Evolutionary conservation across 1,140 invertebrate genomes (phyloP), one percentile per base, ranked within the genome.

Genomic region (Camponotus vicinus): DNA sequence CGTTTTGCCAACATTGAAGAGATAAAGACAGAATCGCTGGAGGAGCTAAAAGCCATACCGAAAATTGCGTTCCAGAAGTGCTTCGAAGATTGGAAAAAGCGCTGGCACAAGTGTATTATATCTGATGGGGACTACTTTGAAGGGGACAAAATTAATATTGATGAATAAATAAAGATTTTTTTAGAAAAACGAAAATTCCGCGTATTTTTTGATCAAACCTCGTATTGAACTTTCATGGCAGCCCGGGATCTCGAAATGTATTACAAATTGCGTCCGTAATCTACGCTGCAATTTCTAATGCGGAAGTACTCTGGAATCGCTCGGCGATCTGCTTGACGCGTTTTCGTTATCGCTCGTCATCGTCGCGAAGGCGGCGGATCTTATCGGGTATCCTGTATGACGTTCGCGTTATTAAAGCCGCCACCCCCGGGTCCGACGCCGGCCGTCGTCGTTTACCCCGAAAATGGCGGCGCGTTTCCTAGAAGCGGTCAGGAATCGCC

Each of bases 401-500:
- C 82, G 85, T 34, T 52, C 61, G 40, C 40, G 63, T 83, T 80
- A 83, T 89, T 86, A 89, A 89, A 89, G 59, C 67, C 40, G 57
- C 69, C 59, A 69, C 86, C 66, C 57, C 3, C 40, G 59, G 18
- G 55, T 63, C 57, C 66, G 40, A 18, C 75, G 61, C 4, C 80
- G 32, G 49, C 85, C 79, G 63, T 70, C 57, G 34, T 76, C 71
- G 85, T 87, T 86, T 90, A 90, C 75, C 64, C 88, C 89, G 80
- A 90, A 90, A 89, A 90, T 75, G 80, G 64, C 88, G 66, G 70
- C 86, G 71, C 63, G 63, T 77, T 91, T 91, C 89, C 70, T 61
- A 77, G 90, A 91, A 91, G 52, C 34, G 77, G 86, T 64, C 86
- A 90, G 89, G 64, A 88, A 91, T 91, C 89, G 90, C 83, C 63